These are phyloP conservation scores for Sarotherodon lohbergeri DNA, from an alignment of 2,113 vertebrate species.

Conservation along the genomic window DNA sequence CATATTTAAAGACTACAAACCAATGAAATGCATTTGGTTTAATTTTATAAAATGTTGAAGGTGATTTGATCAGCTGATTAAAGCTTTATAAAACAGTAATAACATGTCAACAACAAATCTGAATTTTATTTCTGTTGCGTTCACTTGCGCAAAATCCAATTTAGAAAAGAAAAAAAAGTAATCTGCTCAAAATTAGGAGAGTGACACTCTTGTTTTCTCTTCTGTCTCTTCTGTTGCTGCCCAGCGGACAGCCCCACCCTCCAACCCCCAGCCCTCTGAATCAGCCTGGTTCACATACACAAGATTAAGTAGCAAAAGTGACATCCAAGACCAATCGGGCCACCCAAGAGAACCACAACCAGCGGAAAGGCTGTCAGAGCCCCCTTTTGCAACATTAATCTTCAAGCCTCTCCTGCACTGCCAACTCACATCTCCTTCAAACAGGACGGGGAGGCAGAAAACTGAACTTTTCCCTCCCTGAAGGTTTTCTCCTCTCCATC, in stretches of 20 bases:
- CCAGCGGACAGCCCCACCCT: slow-evolving; percentile 57
- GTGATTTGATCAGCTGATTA: not conserved
- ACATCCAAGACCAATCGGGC: slow-evolving; percentile 98
- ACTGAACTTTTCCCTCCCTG: slow-evolving; percentile 68
- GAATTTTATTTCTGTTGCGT: not conserved
- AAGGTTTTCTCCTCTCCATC: slow-evolving; percentile 64
- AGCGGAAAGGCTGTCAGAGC: slow-evolving; percentile 95
- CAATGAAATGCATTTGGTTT: not conserved
- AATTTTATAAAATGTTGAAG: not conserved
- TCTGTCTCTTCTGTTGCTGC: slow-evolving; percentile 71
- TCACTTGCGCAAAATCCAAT: not conserved
- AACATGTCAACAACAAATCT: not conserved
- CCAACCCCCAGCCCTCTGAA: slow-evolving; percentile 70
- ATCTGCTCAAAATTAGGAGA: slow-evolving; percentile 29
- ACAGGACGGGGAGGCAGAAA: slow-evolving; percentile 69
- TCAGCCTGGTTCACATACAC: slow-evolving; percentile 93
- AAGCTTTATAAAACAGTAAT: not conserved
- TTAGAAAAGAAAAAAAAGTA: not conserved
- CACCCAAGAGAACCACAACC: slow-evolving; percentile 93
- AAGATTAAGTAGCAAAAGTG: slow-evolving; percentile 99
- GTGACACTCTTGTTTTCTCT: slow-evolving; percentile 30
- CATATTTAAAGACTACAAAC: not conserved
- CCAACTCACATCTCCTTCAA: slow-evolving; percentile 96
- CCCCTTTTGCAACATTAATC: slow-evolving; percentile 94
- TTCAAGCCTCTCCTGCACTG: slow-evolving; percentile 91